Evolutionary conservation across 2,888 invertebrate species (phyloP), one percentile per base, ranked within the genome.

Genomic region (Clepsis dumicolana): DNA sequence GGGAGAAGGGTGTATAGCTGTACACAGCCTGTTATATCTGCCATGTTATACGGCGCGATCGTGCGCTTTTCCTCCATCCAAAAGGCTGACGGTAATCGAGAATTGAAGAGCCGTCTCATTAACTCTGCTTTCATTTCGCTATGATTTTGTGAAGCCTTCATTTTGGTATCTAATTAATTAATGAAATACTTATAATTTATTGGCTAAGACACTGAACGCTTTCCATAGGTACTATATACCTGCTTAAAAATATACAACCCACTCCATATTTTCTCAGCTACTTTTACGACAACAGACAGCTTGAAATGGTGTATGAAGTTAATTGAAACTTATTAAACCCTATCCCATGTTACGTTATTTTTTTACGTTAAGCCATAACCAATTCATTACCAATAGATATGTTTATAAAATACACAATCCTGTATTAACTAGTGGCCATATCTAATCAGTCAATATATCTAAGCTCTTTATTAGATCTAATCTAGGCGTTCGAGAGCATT

Each of bases 1-100:
- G 75, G 68, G 70, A 65, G 70, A 60, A 64, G 63, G 65, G 53
- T 61, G 64, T 70, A 68, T 65, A 62, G 50, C 56, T 62, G 64
- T 62, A 62, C 48, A 68, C 59, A 65, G 69, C 65, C 60, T 57
- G 25, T 50, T 56, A 56, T 29, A n/a, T 32, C 38, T 38, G 38
- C 38, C 38, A 10, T 53, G 29, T 27, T 66, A 62, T 56, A 56
- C 44, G 52, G 29, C 10, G 32, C 35, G 48, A 18, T 25, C 53
- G 60, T 48, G 54, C 53, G 60, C 61, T 65, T 57, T 65, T 65
- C 61, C 52, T 65, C 64, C 24, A 32, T n/a, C 53, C 41, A 25
- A 48, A 48, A 21, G 35, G 35, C 32, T 24, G 32, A 7, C 21
- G 21, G 35, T 61, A 54, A 62, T 61, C 54, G 54, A 61, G 54